Evolutionary conservation across 2,113 vertebrate genomes (phyloP).

Genomic region (Podilymbus podiceps): DNA sequence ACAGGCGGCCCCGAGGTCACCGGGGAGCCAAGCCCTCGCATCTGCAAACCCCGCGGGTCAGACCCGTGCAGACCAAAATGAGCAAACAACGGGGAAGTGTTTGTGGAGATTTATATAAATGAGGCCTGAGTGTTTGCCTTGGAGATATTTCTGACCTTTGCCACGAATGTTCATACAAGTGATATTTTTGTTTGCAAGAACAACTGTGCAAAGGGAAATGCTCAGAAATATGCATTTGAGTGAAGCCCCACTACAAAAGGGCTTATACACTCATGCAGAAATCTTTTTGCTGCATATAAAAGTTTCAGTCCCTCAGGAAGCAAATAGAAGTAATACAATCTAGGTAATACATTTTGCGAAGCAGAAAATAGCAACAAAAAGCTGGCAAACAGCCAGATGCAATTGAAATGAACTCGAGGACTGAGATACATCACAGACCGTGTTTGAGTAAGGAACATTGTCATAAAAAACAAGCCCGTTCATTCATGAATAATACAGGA

Average conservation of each 20-base stretch:
- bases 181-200: not conserved
- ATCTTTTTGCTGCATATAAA: not conserved
- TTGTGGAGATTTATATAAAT: not conserved
- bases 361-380: not conserved
- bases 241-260: not conserved
- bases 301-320: conserved; percentile 8
- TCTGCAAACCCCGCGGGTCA: fast-evolving
- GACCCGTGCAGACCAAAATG: not conserved
- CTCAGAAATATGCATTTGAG: not conserved
- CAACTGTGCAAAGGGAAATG: not conserved
- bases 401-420: not conserved
- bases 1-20: not conserved
- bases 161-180: not conserved
- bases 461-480: not conserved
- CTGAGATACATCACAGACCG: not conserved
- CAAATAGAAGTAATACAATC: not conserved
- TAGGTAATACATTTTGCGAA: not conserved
- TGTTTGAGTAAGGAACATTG: conserved; percentile 15
- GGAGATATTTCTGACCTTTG: conserved; percentile 14
- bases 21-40: not conserved
- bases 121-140: not conserved
- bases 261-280: not conserved
- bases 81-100: not conserved
- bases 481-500: conserved; percentile 53
- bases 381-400: conserved; percentile 16